These are phyloP conservation scores for Rhodeus uyekii DNA, from an alignment of 2,797 vertebrate genomes.

Conservation along the genomic window DNA sequence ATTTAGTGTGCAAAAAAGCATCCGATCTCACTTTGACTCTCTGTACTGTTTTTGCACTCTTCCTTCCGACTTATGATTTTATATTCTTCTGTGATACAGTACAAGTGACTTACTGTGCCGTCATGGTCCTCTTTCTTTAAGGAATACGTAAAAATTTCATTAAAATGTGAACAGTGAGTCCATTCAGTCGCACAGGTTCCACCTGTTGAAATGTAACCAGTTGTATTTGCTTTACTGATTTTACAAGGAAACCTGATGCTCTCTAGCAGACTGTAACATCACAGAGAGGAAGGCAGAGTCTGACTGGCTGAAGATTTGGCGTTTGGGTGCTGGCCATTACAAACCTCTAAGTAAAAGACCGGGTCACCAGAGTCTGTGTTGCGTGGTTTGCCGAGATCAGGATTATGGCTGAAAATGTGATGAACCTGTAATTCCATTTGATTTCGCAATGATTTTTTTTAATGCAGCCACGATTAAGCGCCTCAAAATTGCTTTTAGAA, in stretches of 20 bases:
- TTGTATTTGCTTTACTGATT: slow-evolving; percentile 77
- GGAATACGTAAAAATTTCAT: slow-evolving; percentile 68
- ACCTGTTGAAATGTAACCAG: slow-evolving; percentile 76
- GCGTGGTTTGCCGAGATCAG: background rate
- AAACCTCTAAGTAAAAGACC: slow-evolving; percentile 37
- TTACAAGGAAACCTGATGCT: slow-evolving; percentile 79
- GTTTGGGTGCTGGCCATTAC: slow-evolving; percentile 47
- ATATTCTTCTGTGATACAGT: slow-evolving; percentile 52
- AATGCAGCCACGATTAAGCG: background rate
- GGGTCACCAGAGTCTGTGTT: slow-evolving; percentile 2
- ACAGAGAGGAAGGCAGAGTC: slow-evolving; percentile 63
- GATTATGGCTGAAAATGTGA: background rate
- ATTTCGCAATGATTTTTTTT: background rate
- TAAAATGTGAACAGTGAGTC: slow-evolving; percentile 73
- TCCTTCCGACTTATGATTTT: slow-evolving; percentile 62
- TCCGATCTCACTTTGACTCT: slow-evolving; percentile 50
- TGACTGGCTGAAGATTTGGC: slow-evolving; percentile 51
- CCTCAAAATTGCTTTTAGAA: background rate
- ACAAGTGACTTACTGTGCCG: slow-evolving; percentile 62
- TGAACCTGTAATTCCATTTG: slow-evolving; percentile 5
- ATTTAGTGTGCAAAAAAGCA: slow-evolving; percentile 17
- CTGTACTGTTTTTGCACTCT: slow-evolving; percentile 54
- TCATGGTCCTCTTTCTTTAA: slow-evolving; percentile 66
- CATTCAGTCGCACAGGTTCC: slow-evolving; percentile 77
- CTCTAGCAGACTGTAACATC: slow-evolving; percentile 59